A percentile compares a stretch with the other conserved stretches of the same genome.
Conservation (phyloP, 1,140 invertebrate species). For the Lordiphosa mommai region DNA sequence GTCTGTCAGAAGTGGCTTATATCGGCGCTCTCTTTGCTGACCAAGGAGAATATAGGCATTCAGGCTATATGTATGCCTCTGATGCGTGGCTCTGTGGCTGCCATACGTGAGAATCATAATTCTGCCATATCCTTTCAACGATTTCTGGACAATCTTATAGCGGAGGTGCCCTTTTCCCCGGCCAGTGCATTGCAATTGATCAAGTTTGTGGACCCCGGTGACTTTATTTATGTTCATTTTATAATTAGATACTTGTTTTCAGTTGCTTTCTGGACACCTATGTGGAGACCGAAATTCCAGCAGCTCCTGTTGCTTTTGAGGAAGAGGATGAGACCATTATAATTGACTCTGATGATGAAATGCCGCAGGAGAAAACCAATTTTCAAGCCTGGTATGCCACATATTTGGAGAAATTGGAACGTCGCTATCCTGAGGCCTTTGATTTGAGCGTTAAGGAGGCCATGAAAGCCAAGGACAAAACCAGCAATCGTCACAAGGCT, state of each 20-base stretch:
- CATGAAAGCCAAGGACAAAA: constrained; percentile 45
- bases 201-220: constrained; percentile 61
- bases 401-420: constrained; percentile 82
- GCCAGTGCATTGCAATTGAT: constrained; percentile 79
- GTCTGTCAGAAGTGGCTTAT: constrained; percentile 63
- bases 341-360: constrained; percentile 78
- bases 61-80: constrained; percentile 58
- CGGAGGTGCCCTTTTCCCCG: constrained; percentile 43
- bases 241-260: constrained; percentile 28
- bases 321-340: constrained; percentile 75
- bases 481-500: constrained; percentile 47
- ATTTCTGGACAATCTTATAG: constrained; percentile 54
- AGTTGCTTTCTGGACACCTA: constrained; percentile 80
- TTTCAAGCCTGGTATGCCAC: constrained; percentile 80
- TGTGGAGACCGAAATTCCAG: constrained; percentile 12
- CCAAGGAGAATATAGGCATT: constrained; percentile 56
- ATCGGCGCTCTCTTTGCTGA: constrained; percentile 29
- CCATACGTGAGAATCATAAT: constrained; percentile 35
- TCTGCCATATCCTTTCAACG: constrained; percentile 21
- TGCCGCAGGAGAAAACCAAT: constrained; percentile 22
- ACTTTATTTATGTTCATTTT: background rate
- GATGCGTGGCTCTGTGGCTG: constrained; percentile 35
- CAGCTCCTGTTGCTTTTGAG: background rate
- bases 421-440: constrained; percentile 84
- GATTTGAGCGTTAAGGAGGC: constrained; percentile 82